Evolutionary conservation across 1,140 invertebrate genomes (phyloP).

Genomic region (Sycobia sp.): DNA sequence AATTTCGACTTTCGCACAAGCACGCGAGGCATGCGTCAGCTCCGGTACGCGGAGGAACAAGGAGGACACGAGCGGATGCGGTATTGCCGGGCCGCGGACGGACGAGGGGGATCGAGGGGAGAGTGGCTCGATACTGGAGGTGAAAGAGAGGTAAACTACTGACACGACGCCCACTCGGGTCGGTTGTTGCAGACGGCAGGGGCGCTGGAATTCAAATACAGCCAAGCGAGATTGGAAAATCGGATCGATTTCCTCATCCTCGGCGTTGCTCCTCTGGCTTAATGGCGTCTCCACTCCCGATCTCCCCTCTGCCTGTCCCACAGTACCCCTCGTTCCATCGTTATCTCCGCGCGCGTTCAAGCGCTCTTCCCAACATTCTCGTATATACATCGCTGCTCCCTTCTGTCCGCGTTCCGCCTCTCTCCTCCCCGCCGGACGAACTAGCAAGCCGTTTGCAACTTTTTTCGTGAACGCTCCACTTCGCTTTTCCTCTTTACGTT

Average conservation of each 20-base stretch:
- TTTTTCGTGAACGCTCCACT: too few relatives aligned
- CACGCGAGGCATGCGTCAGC: not conserved
- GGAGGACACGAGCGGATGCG: too few relatives aligned
- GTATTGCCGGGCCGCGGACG: not conserved
- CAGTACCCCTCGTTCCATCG: conserved; percentile 18
- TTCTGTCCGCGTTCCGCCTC: too few relatives aligned
- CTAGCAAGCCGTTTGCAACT: too few relatives aligned
- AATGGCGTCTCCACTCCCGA: too few relatives aligned
- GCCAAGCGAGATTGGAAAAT: conserved; percentile 54
- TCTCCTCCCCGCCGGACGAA: too few relatives aligned
- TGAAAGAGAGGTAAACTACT: not conserved
- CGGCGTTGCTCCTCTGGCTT: conserved; percentile 31
- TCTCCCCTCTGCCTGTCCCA: conserved; percentile 29
- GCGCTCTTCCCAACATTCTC: not conserved
- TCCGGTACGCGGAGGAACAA: too few relatives aligned
- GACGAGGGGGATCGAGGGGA: not conserved
- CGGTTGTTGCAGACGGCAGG: too few relatives aligned
- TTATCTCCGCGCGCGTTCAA: conserved; percentile 30
- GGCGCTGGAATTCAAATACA: conserved; percentile 51
- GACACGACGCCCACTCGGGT: too few relatives aligned
- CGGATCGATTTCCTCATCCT: conserved; percentile 46
- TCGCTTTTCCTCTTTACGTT: too few relatives aligned
- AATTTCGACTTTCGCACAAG: too few relatives aligned
- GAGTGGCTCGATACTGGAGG: not conserved
- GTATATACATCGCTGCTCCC: too few relatives aligned